Evolutionary conservation across 2,888 invertebrate species (phyloP), one percentile per base, ranked within the genome.

Genomic region (Megamerina dolium): DNA sequence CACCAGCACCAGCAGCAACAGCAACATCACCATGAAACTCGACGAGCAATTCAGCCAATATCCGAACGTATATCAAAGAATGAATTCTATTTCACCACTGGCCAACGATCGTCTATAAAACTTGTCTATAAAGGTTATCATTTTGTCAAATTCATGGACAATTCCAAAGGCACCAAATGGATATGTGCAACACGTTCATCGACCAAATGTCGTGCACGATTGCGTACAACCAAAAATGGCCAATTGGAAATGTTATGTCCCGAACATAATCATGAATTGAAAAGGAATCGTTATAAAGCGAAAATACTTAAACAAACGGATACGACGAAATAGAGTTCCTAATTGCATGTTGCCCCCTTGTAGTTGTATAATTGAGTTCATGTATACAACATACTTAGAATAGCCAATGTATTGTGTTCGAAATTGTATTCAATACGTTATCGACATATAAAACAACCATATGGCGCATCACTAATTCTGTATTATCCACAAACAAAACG

Each of bases 141-240:
- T 35, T 70, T 54, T 50, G 68, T 68, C 9, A 70, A 66, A 48
- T 64, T 62, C 39, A 61, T 68, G 58, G 58, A 63, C 37, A 68
- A 68, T 37, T 62, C 64, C 2, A 63, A 57, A 23, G 70, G 70
- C 13, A 63, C 56, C 5, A 70, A 70, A 43, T 70, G 70, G 69
- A 63, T 69, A 23, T 70, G 70, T 49, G 59, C 68, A 10, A 70
- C 64, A n/a, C 62, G 68, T 23, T 62, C 65, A 10, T 61, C 63
- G 9, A 70, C 68, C 17, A 68, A 64, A 53, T 70, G 70, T 42
- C 59, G 63, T 0, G 67, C 70, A 8, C 60, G 69, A 16, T 47
- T 70, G 10, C 61, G 69, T 18, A 60, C 62, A 3, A 55, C 49
- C 37, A 53, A 55, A 42, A 58, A 60, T 30, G 55, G 57, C 1